Base-by-base conservation (phyloP, 2,797 vertebrate genomes). In the Hephaestus fuliginosus region DNA sequence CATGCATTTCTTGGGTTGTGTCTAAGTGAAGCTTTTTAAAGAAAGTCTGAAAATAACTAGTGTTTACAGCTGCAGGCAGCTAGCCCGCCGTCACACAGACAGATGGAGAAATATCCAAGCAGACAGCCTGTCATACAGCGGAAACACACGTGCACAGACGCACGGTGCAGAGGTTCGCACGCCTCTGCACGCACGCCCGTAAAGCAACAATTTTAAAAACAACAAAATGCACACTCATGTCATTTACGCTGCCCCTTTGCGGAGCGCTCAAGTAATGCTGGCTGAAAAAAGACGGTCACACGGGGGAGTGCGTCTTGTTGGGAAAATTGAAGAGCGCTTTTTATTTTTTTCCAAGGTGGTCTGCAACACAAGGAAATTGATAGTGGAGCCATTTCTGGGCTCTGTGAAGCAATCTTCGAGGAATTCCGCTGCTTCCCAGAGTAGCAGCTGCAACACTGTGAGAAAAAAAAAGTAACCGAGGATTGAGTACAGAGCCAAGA, bases 31-130 rank as follows among this genome's bases (percentile, higher is more conserved):
- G 81, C 84, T 78, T 90, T 87, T 85, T 76, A 89, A 91, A 88
- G 81, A 71, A 73, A 53, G 70, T 82, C 89, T 91, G 86, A 90
- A 93, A 91, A 93, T 86, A 93, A 89, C 83, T 25, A 78, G 74
- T 88, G 89, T 89, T 93, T 91, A 88, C 87, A 89, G 76, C 76
- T 69, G 88, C 82, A 63, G 80, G 81, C 84, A 84, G 83, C 67
- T 74, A 82, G 77, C 25, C 75, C 53, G 58, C 84, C 58, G 30
- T 86, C 81, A 77, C 77, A 88, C 74, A 83, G 73, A 89, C 90
- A 88, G 90, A 94, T 76, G 86, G 90, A 92, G 84, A 85, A 90
- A 92, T 80, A 91, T 85, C 78, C 63, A 68, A 85, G 82, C 74
- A 90, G 90, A 91, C 88, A 85, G 83, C 66, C 77, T 18, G 55